phyloP scores from a whole-genome alignment of 2,797 vertebrate species.

The Ctenopoma kingsleyae region DNA sequence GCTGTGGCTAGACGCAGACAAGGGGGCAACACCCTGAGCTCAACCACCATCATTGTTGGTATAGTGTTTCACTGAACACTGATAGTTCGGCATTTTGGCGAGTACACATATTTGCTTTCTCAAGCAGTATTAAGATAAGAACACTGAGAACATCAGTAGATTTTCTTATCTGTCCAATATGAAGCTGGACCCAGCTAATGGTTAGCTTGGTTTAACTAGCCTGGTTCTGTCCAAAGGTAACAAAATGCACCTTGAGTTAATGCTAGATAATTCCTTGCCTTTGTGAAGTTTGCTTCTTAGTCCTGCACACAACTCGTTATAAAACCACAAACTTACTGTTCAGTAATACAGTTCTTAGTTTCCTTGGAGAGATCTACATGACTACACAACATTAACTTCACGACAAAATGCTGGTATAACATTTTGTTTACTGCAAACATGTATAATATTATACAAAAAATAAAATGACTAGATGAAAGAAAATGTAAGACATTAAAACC shows the following conservation, averaged over 20 bases:
- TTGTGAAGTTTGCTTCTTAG: not conserved
- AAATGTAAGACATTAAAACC: no score
- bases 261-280: not conserved
- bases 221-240: not conserved
- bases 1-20: not conserved
- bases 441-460: not conserved
- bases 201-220: no score
- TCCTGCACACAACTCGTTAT: not conserved
- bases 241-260: not conserved
- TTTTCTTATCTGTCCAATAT: not conserved
- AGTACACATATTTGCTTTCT: not conserved
- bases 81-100: not conserved
- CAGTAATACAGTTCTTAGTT: not conserved
- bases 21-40: not conserved
- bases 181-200: not conserved
- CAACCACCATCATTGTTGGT: not conserved
- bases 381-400: not conserved
- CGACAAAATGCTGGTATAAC: not conserved
- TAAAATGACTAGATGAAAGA: not conserved
- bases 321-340: not conserved
- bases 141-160: not conserved
- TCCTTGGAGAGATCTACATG: not conserved
- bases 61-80: slow-evolving; percentile 1
- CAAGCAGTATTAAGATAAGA: not conserved
- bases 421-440: not conserved